Conservation (phyloP, 2,888 invertebrate species). For the Ochropacha duplaris region DNA sequence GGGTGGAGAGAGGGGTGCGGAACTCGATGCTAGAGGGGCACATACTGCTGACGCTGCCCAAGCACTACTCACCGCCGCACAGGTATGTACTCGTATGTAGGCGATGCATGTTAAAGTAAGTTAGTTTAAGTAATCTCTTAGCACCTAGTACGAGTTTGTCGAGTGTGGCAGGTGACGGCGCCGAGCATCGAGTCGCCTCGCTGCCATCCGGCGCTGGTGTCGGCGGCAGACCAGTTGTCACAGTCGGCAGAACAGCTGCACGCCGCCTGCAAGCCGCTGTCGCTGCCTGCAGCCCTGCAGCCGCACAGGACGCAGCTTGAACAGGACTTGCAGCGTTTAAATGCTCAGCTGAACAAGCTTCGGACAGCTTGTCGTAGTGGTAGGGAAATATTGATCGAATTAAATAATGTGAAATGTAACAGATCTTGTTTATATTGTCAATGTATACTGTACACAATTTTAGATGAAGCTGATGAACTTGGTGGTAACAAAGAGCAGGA, state of each 20-base stretch:
- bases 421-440: background rate
- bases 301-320: background rate
- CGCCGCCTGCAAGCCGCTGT: constrained; percentile 19
- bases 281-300: constrained; percentile 5
- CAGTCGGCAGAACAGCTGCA: constrained; percentile 23
- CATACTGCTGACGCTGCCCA: constrained; percentile 37
- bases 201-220: constrained; percentile 32
- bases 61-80: constrained; percentile 37
- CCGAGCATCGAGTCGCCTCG: constrained; percentile 28
- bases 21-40: constrained; percentile 35
- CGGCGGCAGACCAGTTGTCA: constrained; percentile 27
- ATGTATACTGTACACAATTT: background rate
- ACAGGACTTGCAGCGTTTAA: constrained; percentile 11
- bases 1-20: constrained; percentile 26
- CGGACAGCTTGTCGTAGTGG: constrained; percentile 17
- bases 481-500: constrained; percentile 9
- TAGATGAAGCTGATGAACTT: background rate
- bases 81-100: constrained; percentile 42
- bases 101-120: background rate
- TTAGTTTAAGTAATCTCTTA: background rate
- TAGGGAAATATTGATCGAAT: background rate
- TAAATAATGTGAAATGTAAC: background rate
- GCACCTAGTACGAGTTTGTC: background rate
- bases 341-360: constrained; percentile 27
- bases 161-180: constrained; percentile 35